Conservation (phyloP, 2,797 vertebrate genomes). For the Clarias pachynema region DNA sequence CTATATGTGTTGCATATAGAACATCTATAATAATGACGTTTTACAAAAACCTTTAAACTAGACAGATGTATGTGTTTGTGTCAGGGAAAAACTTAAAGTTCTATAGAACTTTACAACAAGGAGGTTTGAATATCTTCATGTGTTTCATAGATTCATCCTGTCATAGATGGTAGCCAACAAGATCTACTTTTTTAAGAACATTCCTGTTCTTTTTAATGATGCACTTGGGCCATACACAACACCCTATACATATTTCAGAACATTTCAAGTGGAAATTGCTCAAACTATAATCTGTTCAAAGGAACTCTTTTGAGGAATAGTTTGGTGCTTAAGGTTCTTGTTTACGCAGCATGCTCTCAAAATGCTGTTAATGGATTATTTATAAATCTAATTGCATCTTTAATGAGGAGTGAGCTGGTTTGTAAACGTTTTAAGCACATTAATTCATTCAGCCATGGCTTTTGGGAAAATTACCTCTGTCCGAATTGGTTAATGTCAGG, state of each 20-base stretch:
- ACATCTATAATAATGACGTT: neutral
- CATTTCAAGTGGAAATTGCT: neutral
- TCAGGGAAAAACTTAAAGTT: neutral
- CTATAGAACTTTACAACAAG: neutral
- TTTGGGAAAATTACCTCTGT: conserved; percentile 32
- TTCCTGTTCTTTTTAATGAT: neutral
- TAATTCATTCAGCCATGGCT: conserved; percentile 42
- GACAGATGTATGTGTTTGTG: neutral
- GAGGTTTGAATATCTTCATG: neutral
- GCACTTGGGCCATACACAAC: neutral
- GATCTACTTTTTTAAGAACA: neutral
- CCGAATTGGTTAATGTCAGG: conserved; percentile 8
- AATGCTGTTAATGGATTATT: conserved; percentile 43
- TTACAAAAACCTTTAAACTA: neutral
- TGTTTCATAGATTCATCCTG: neutral
- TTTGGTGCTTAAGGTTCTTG: neutral
- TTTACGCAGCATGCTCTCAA: conserved; percentile 1
- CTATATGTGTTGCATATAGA: too few species aligned
- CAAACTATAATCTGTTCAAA: neutral
- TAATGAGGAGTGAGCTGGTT: conserved; percentile 30
- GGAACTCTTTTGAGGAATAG: neutral
- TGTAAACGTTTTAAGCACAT: conserved; percentile 36
- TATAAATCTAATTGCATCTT: conserved; percentile 53
- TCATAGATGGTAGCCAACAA: neutral
- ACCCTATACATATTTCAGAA: neutral